Evolutionary conservation across 2,113 vertebrate species (phyloP).

Genomic region (Lasiurus borealis): DNA sequence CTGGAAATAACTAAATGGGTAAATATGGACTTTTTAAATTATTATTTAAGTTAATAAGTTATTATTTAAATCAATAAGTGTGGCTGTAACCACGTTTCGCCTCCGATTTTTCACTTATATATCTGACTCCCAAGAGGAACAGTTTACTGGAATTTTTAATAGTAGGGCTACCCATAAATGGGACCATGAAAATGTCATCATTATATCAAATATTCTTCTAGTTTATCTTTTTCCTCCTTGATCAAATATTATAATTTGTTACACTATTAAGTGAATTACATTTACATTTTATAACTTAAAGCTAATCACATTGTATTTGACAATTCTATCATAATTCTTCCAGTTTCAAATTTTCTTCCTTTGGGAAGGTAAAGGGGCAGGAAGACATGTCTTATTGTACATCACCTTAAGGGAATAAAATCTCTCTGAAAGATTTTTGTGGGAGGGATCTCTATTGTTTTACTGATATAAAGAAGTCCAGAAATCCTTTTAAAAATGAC

Average conservation of each 20-base stretch:
- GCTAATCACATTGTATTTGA: neutral
- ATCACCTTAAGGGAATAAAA: slow-evolving; percentile 27
- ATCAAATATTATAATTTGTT: slow-evolving; percentile 30
- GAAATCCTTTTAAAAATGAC: neutral
- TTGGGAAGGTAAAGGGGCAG: neutral
- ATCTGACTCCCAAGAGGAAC: neutral
- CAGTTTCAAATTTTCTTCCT: neutral
- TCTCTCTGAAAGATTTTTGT: neutral
- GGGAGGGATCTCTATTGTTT: neutral
- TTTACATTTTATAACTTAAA: slow-evolving; percentile 47
- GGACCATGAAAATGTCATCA: neutral
- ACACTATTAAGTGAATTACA: neutral
- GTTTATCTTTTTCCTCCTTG: slow-evolving; percentile 38
- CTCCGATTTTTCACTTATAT: neutral
- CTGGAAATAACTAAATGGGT: neutral
- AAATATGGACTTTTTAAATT: neutral
- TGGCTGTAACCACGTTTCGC: neutral
- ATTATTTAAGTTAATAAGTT: slow-evolving; percentile 15
- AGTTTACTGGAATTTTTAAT: neutral
- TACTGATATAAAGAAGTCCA: neutral
- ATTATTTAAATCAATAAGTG: too few species aligned
- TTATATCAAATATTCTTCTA: neutral
- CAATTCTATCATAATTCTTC: slow-evolving; percentile 8
- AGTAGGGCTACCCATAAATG: neutral
- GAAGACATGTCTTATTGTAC: neutral